phyloP scores from a whole-genome alignment of 2,113 vertebrate species.

The Pantherophis guttatus region DNA sequence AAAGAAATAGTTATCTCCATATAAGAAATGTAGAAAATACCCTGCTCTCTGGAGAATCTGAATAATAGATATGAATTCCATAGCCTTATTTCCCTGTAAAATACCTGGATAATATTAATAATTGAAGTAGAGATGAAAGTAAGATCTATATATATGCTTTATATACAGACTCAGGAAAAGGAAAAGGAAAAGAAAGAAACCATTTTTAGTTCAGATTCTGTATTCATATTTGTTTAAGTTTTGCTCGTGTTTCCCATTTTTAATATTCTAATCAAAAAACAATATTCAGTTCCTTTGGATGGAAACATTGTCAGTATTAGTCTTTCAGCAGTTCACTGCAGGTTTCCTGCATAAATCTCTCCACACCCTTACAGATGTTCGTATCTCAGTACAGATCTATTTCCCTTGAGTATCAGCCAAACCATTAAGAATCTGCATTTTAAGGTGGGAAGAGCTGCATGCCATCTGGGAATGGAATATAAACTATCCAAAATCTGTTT shows the following conservation, averaged over 20 bases:
- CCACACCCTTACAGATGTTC: conserved; percentile 5
- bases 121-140: neutral
- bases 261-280: conserved; percentile 20
- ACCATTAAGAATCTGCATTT: neutral
- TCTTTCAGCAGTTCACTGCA: conserved; percentile 13
- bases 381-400: neutral
- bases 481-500: neutral
- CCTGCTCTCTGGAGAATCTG: neutral
- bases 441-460: conserved; percentile 1
- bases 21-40: neutral
- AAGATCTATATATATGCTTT: neutral
- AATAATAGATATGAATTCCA: neutral
- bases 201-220: neutral
- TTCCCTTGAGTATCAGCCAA: conserved; percentile 15
- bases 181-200: neutral
- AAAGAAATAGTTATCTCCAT: neutral
- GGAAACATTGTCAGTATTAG: neutral
- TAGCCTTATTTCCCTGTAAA: neutral
- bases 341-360: conserved; percentile 32
- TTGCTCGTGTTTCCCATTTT: neutral
- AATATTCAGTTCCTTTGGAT: neutral
- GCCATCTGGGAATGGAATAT: neutral
- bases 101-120: neutral
- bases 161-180: neutral
- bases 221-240: conserved; percentile 1